phyloP scores from a whole-genome alignment of 1,140 invertebrate species.

The Potamilus streckersoni region DNA sequence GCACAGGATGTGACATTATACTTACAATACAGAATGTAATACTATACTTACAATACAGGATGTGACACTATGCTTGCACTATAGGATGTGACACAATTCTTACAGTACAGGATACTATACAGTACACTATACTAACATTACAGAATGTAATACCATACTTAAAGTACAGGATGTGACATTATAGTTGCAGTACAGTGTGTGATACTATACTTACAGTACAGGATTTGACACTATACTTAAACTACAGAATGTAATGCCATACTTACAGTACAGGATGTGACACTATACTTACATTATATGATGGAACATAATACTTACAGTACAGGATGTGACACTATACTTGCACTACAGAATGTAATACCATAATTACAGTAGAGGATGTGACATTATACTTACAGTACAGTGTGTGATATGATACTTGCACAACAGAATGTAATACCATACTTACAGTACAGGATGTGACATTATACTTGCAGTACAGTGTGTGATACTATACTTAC shows the following conservation, averaged over 20 bases:
- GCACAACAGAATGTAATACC: not conserved
- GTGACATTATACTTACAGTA: constrained; percentile 21
- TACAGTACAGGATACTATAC: constrained; percentile 27
- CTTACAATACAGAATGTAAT: not conserved
- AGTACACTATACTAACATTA: not conserved
- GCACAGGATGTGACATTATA: not conserved
- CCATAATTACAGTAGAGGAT: not conserved
- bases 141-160: too few species aligned
- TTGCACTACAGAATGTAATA: not conserved
- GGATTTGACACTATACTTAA: too few species aligned
- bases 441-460: constrained; percentile 33
- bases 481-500: constrained; percentile 5
- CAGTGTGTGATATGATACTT: constrained; percentile 18
- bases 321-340: too few species aligned
- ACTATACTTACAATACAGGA: not conserved
- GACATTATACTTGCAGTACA: constrained; percentile 26
- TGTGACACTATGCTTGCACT: not conserved
- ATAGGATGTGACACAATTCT: not conserved
- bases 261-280: not conserved
- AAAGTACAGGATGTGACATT: not conserved
- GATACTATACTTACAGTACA: not conserved
- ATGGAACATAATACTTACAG: constrained; percentile 2
- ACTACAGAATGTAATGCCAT: not conserved
- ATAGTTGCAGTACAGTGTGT: constrained; percentile 32
- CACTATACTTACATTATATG: constrained; percentile 30